Percentiles rank a stretch among this genome's conserved stretches.
Conservation (phyloP, 2,888 invertebrate species). For the Limenitis camilla region DNA sequence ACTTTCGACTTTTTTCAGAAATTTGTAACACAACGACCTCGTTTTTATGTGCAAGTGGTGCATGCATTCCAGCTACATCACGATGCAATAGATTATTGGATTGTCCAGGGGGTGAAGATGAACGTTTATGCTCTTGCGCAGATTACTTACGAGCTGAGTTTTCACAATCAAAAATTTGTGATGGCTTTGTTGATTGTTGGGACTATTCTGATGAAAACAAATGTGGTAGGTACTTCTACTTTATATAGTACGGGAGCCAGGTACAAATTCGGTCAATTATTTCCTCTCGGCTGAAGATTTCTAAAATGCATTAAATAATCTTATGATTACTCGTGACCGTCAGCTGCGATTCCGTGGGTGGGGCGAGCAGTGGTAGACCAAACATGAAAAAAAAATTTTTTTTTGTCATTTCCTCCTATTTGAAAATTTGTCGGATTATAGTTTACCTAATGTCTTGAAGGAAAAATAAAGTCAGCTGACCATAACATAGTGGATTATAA, state of each 20-base stretch:
- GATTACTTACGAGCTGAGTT: conserved; percentile 82
- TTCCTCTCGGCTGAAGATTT: too few species aligned
- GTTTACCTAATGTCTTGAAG: too few species aligned
- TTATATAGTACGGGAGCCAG: too few species aligned
- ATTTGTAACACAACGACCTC: conserved; percentile 67
- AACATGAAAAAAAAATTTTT: too few species aligned
- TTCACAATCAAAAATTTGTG: conserved; percentile 83
- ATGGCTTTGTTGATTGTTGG: conserved; percentile 86
- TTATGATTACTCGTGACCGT: too few species aligned
- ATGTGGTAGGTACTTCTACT: conserved; percentile 72
- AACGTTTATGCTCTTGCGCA: conserved; percentile 82
- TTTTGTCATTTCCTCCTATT: too few species aligned
- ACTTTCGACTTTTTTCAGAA: conserved; percentile 36
- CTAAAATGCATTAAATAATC: not conserved
- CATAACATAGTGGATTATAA: too few species aligned
- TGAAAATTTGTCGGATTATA: too few species aligned
- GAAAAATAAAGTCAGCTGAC: too few species aligned
- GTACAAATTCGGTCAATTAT: too few species aligned
- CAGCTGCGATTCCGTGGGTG: too few species aligned
- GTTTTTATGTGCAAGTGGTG: conserved; percentile 76
- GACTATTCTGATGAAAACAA: conserved; percentile 85
- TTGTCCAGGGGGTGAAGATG: conserved; percentile 81
- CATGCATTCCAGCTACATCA: conserved; percentile 77
- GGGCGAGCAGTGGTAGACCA: too few species aligned
- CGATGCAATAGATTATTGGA: conserved; percentile 83